Evolutionary conservation across 1,140 invertebrate genomes (phyloP), one percentile per base, ranked within the genome.

Genomic region (Diploscapter pachys): DNA sequence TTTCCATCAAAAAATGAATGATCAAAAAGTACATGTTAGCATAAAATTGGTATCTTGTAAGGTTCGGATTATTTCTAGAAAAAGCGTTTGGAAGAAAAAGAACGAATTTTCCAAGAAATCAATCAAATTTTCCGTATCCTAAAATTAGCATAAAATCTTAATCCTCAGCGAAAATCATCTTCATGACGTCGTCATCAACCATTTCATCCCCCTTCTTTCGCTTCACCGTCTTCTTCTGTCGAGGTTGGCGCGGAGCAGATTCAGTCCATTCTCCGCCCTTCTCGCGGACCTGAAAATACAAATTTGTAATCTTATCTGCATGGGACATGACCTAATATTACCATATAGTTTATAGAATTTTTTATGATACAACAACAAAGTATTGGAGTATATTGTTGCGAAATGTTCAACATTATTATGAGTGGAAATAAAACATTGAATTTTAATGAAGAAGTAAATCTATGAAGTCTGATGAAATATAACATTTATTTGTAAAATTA

Each of bases 181-280:
- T 76, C 75, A 76, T 76, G 48, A 76, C 51, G 64, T 71, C 68
- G 56, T 31, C 62, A 13, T 72, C 75, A 4, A 56, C 72, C 3
- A 51, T 57, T 50, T 51, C 67, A 31, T 54, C 31, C 11, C 57
- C 55, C 53, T 72, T 76, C 68, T 64, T 76, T 63, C 31, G 52
- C 31, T 65, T 63, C 13, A 76, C 51, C 5, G 53, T 11, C 67
- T 75, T 75, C 52, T 71, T 74, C 59, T 78, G 76, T 13, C 68
- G 48, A n/a, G 75, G 59, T n/a, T 78, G 75, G 65, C 76, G 5
- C 49, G 74, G 72, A 59, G 61, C 31, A 31, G 31, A 75, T 54
- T n/a, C 64, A 31, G 74, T 67, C 76, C 76, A 78, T n/a, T 70
- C 61, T 50, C 72, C 76, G 11, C 72, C 65, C 71, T 74, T 13